Base-by-base conservation (phyloP, 2,888 invertebrate genomes). In the Hypselothyrea guttata region DNA sequence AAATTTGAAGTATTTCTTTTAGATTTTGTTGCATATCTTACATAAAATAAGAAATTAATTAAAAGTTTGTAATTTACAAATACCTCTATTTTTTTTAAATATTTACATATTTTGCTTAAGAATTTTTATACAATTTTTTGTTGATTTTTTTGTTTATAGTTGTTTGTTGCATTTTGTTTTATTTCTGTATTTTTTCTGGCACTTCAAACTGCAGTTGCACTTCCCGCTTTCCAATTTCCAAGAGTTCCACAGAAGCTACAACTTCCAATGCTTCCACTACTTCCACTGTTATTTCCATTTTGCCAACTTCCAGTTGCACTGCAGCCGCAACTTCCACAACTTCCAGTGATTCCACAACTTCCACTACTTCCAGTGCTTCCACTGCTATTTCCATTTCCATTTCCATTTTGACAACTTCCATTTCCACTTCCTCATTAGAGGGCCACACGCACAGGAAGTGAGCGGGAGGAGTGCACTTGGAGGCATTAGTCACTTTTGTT, bases 401-500 rank as follows among this genome's bases (percentile, higher is more conserved):
- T 49, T 13, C 49, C 46, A 38, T 30, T 49, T 31, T 40, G 16
- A 51, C 31, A 44, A 47, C 48, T 58, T 49, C 60, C 55, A 64
- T 40, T 66, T 41, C 54, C 51, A 68, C 64, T 83, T 79, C 78
- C 78, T 79, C 83, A 78, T 78, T 83, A 83, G 84, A 22, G 22
- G 2, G 66, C 76, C 63, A 55, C 55, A 83, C 71, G 83, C 79
- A 79, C 78, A 76, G 83, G 78, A 79, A 79, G 83, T 83, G 59
- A 74, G 60, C 77, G 77, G 82, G 73, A 73, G 65, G 51, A 51
- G 62, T 59, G 55, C 75, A 64, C 74, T 76, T 76, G 63, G 63
- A 44, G 35, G 71, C 67, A 81, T 82, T 84, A 82, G 84, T 72
- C 67, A 82, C 84, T 82, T 78, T 82, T 82, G 78, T 82, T 82